A percentile compares a stretch with the other conserved stretches of the same genome.
phyloP scores from a whole-genome alignment of 2,113 vertebrate genomes.

The Myrmecophaga tridactyla region DNA sequence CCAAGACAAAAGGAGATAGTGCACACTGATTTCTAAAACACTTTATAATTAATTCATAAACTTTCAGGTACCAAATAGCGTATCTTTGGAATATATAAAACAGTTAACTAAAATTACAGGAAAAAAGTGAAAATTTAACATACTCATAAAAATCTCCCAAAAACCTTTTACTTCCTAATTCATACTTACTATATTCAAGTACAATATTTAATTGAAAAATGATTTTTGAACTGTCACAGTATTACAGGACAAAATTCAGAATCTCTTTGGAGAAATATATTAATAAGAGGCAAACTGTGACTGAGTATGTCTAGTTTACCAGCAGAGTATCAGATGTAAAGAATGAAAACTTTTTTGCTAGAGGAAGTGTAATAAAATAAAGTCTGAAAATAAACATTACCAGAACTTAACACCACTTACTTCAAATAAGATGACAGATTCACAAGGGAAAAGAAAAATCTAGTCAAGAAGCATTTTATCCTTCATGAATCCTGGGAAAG shows the following conservation, averaged over 20 bases:
- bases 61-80: not conserved
- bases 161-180: not conserved
- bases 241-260: not conserved
- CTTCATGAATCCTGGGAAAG: constrained; percentile 26
- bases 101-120: not conserved
- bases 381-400: constrained; percentile 8
- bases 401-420: not conserved
- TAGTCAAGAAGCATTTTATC: not conserved
- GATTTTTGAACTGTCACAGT: not conserved
- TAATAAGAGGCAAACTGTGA: not conserved
- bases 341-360: constrained; percentile 25
- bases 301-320: not conserved
- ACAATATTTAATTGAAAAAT: constrained; percentile 4
- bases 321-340: not conserved
- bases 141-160: not conserved
- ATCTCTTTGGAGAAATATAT: not conserved
- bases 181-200: not conserved
- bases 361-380: not conserved
- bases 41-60: not conserved
- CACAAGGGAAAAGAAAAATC: not conserved
- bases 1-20: not conserved
- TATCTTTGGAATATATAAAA: not conserved
- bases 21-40: not conserved
- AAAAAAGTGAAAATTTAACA: not conserved
- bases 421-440: not conserved